These are phyloP conservation scores for Paratilapia polleni DNA, from an alignment of 2,113 vertebrate genomes.

Conservation along the genomic window DNA sequence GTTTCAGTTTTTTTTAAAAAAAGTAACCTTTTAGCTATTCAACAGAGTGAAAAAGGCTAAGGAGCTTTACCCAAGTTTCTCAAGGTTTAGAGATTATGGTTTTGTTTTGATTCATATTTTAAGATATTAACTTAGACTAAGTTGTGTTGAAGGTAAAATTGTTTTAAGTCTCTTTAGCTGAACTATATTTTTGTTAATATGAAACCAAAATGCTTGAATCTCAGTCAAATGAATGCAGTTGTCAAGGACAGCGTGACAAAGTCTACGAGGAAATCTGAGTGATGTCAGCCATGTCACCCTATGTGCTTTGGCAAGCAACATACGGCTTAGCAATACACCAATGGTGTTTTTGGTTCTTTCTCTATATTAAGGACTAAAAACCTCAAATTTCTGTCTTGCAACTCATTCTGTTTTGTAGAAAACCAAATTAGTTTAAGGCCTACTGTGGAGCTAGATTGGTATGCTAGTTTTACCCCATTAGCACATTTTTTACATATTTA, in stretches of 20 bases:
- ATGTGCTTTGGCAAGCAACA: not conserved
- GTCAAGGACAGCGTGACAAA: not conserved
- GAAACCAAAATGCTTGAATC: not conserved
- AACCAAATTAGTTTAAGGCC: not conserved
- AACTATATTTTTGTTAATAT: not conserved
- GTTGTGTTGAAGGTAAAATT: not conserved
- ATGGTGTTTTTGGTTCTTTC: not conserved
- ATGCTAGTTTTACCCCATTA: not conserved
- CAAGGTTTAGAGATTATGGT: not conserved
- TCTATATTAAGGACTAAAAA: not conserved
- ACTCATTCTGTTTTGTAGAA: not conserved
- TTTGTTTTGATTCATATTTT: not conserved
- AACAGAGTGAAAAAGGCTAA: not conserved
- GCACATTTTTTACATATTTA: slow-evolving; percentile 16
- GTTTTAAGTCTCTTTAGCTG: not conserved
- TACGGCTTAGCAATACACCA: not conserved
- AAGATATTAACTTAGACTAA: not conserved
- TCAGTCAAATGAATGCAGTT: not conserved
- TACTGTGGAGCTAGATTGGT: not conserved
- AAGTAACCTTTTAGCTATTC: not conserved
- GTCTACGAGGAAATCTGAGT: not conserved
- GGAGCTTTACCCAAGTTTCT: not conserved
- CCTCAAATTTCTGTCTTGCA: not conserved
- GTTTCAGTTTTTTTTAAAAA: not conserved
- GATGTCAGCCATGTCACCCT: not conserved